phyloP scores from a whole-genome alignment of 2,113 vertebrate species.

The Nicator chloris region DNA sequence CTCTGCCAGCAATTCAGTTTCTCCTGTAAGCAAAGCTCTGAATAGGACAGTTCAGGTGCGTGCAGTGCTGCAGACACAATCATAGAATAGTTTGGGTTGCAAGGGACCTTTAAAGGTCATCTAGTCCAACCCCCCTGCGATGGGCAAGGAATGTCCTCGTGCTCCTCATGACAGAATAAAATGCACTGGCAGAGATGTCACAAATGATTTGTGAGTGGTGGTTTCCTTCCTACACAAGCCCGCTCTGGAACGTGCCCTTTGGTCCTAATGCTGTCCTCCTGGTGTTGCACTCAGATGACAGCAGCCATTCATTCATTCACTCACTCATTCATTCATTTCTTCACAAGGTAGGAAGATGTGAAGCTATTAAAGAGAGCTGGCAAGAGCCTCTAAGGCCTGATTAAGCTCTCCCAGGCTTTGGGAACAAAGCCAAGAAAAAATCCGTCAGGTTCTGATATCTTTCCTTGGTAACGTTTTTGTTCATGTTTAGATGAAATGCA shows the following conservation, averaged over 20 bases:
- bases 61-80: not conserved
- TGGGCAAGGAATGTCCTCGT: not conserved
- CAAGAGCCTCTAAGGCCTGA: not conserved
- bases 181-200: not conserved
- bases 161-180: not conserved
- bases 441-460: not conserved
- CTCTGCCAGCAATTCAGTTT: not conserved
- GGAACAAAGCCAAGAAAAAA: conserved; percentile 18
- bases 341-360: not conserved
- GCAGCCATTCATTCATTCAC: not conserved
- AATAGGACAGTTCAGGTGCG: not conserved
- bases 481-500: not conserved
- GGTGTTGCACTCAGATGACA: not conserved
- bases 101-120: not conserved
- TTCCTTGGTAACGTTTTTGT: not conserved
- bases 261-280: not conserved
- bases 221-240: not conserved
- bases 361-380: not conserved
- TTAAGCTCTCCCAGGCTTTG: not conserved
- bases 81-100: not conserved
- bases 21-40: not conserved
- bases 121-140: not conserved
- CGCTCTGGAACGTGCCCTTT: not conserved
- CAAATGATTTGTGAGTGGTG: not conserved
- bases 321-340: not conserved